Evolutionary conservation across 2,888 invertebrate genomes (phyloP).

Genomic region (Brachylomia viminalis): DNA sequence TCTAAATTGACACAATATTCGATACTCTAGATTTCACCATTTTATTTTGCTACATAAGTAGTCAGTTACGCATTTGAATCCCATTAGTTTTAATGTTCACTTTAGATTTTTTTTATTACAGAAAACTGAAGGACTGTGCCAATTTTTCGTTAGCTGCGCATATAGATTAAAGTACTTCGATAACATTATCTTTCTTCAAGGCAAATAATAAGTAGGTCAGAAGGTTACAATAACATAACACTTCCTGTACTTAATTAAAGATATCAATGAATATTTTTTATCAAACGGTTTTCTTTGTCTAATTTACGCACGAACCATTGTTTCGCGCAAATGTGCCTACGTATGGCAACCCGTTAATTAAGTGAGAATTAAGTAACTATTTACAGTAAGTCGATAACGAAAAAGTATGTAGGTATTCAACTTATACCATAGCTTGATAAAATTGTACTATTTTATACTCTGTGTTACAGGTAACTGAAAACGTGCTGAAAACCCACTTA

Average conservation of each 20-base stretch:
- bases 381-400: background rate
- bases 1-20: no score
- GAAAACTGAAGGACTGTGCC: background rate
- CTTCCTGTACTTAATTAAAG: conserved; percentile 34
- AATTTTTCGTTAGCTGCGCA: conserved; percentile 13
- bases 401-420: no score
- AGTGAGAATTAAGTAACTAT: background rate
- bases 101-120: background rate
- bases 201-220: conserved; percentile 36
- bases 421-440: background rate
- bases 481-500: background rate
- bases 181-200: conserved; percentile 39
- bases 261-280: conserved; percentile 41
- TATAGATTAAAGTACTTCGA: conserved; percentile 11
- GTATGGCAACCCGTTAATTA: no score
- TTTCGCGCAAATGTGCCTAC: background rate
- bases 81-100: no score
- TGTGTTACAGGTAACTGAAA: background rate
- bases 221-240: conserved; percentile 43
- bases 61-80: no score
- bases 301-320: conserved; percentile 8
- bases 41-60: no score
- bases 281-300: conserved; percentile 19
- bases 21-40: no score
- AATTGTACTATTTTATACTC: no score